Base-by-base conservation (phyloP, 2,888 invertebrate species). In the Anorthoa munda region DNA sequence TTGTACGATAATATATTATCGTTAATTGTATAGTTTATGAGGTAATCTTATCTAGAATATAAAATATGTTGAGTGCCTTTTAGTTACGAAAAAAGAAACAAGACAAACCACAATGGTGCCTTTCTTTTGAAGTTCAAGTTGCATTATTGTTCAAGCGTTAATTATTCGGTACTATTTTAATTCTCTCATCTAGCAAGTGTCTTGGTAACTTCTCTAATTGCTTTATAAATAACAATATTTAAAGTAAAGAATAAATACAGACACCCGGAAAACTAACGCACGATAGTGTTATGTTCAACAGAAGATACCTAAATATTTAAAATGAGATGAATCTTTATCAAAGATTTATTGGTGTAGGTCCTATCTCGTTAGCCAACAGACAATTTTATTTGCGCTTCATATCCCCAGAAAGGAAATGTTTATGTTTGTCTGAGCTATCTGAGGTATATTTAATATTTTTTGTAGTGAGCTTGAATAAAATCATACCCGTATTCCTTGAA, bases 1-100 rank as follows among this genome's bases (percentile, higher is more conserved):
- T 64, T 59, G 21, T 64, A 51, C 18, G 75, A 78, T 79, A 64
- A 67, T 78, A 74, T 79, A 64, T 79, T 80, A 75, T 79, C 48
- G 70, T 56, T 73, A 63, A 66, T 77, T 77, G 56, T 75, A 69
- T 69, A 69, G 65, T 69, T 75, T 55, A 39, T 48, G 26, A 51
- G n/a, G 73, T 26, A 69, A 69, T 79, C 69, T 79, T 80, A 68
- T 79, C 79, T 79, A 23, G 12, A 64, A 31, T 56, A 63, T 51
- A n/a, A 66, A 63, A 61, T 26, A 39, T 66, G 39, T 50, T 76
- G 21, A 26, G 21, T 53, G 7, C 12, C 13, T 60, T 55, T 48
- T 51, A 50, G 48, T 60, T 7, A 48, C 5, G 21, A 63, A n/a
- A 26, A 51, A 53, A 60, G 2, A 26, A 45, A 17, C 31, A 56